Evolutionary conservation across 2,888 invertebrate species (phyloP).

Genomic region (Synergus laeviventris): DNA sequence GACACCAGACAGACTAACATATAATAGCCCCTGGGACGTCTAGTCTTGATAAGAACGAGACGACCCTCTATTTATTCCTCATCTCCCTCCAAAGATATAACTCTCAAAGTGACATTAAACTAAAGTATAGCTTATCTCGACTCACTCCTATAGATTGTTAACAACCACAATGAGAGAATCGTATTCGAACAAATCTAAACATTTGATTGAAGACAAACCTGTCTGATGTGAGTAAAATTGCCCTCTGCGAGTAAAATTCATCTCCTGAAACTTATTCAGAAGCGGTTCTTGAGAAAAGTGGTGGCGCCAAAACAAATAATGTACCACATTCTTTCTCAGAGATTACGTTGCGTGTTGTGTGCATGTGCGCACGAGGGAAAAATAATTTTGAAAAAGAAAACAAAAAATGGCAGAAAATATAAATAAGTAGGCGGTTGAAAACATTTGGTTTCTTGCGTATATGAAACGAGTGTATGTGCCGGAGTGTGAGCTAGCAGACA

Average conservation of each 20-base stretch:
- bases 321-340: conserved; percentile 50
- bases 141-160: neutral
- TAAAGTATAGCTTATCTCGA: conserved; percentile 26
- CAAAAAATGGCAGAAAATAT: conserved; percentile 49
- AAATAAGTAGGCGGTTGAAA: conserved; percentile 65
- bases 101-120: conserved; percentile 4
- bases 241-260: neutral
- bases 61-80: neutral
- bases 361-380: conserved; percentile 43
- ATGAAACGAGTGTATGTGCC: conserved; percentile 31
- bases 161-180: conserved; percentile 4
- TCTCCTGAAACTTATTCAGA: conserved; percentile 36
- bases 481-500: conserved; percentile 44
- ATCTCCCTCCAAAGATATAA: neutral
- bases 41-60: conserved; percentile 47
- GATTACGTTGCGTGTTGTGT: conserved; percentile 53
- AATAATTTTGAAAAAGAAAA: conserved; percentile 34
- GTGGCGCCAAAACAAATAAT: conserved; percentile 67
- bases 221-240: too few species aligned
- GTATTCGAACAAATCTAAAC: neutral
- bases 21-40: conserved; percentile 51
- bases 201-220: too few species aligned
- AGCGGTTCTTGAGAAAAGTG: conserved; percentile 21
- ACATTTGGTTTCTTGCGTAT: conserved; percentile 65
- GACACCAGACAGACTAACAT: conserved; percentile 43